Evolutionary conservation across 2,113 vertebrate species (phyloP), one percentile per base, ranked within the genome.

Genomic region (Sylvilagus bachmani): DNA sequence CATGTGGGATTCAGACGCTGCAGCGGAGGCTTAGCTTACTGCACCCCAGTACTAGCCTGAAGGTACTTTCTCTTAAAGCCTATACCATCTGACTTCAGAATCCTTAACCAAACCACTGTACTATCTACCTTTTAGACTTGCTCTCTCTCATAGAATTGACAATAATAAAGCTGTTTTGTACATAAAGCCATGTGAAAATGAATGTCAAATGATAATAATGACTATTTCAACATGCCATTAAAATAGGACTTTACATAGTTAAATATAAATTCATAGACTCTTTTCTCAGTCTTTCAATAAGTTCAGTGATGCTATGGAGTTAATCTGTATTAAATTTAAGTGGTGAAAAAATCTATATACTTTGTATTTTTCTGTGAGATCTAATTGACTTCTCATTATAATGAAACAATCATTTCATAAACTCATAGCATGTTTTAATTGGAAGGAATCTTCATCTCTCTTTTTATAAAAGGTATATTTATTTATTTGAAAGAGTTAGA

Each of bases 341-440:
- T 24, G 2, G 81, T 21, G 91, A 13, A 87, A 85, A 93, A 92
- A 66, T 89, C n/a, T 94, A 6, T 84, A 86, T 66, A 81, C 49
- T 89, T 75, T 6, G 27, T 10, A 13, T 78, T 94, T 97, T 88
- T 88, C 55, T 81, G 21, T 51, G 55, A 78, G 61, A 19, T 81
- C 29, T 85, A 80, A 84, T 27, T 49, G 87, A 69, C 81, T 90
- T 64, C 61, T 90, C 51, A 79, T 87, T 88, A 38, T 78, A 85
- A 85, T 51, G 22, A 81, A 95, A 89, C 33, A 70, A 69, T 88
- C 33, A 86, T 85, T 91, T 92, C 10, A 71, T 69, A 79, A 90
- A 55, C 38, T 66, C 62, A 82, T 10, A 38, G 70, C 66, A 80
- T 58, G 88, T 89, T 93, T 86, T 22, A 86, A 62, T 67, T 75